phyloP scores from a whole-genome alignment of 1,140 invertebrate genomes.

The Eriosoma lanigerum region DNA sequence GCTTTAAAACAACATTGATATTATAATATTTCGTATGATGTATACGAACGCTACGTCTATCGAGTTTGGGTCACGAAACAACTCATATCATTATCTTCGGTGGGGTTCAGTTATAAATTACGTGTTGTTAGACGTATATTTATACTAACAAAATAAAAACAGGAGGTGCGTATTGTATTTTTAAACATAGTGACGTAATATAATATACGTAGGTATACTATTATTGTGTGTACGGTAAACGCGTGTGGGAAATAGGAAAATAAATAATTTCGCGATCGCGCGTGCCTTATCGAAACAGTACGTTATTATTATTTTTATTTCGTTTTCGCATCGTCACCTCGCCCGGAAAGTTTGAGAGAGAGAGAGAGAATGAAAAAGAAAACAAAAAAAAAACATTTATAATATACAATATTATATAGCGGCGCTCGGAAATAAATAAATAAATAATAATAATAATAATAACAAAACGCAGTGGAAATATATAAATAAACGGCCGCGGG shows the following conservation, averaged over 20 bases:
- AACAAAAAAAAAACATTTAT: not conserved
- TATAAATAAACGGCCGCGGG: conserved; percentile 9
- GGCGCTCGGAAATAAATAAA: not conserved
- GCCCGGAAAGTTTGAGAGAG: not conserved
- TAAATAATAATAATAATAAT: not conserved
- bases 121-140: no score
- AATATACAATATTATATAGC: conserved; percentile 3
- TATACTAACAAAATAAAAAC: no score
- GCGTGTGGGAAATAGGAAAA: not conserved
- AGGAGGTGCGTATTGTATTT: no score
- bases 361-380: not conserved
- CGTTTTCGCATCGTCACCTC: not conserved
- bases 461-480: no score
- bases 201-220: not conserved
- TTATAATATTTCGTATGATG: no score
- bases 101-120: no score
- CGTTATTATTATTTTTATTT: no score
- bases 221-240: not conserved
- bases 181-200: no score
- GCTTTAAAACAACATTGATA: no score
- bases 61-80: no score
- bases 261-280: conserved; percentile 4
- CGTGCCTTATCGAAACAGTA: not conserved
- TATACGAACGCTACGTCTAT: no score
- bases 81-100: no score